A percentile compares a stretch with the other conserved stretches of the same genome.
These are phyloP conservation scores for Picus viridis DNA, from an alignment of 2,797 vertebrate genomes.

Conservation along the genomic window DNA sequence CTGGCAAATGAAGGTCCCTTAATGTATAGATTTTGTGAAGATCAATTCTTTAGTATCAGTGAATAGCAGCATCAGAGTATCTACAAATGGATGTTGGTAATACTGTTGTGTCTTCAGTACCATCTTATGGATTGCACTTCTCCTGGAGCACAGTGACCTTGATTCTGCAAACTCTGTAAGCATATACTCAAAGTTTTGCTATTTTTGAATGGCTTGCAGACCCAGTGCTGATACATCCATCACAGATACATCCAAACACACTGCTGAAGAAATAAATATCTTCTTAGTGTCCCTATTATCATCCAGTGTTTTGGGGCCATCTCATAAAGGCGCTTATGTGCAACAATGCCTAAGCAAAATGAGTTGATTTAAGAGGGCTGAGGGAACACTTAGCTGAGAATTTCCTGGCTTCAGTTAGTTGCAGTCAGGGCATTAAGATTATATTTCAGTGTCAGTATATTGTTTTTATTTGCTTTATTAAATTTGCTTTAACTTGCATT, in stretches of 20 bases:
- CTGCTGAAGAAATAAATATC: slow-evolving; percentile 59
- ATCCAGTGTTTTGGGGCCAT: slow-evolving; percentile 63
- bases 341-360: slow-evolving; percentile 66
- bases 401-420: slow-evolving; percentile 63
- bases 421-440: slow-evolving; percentile 37
- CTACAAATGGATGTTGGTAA: not conserved
- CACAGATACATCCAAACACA: slow-evolving; percentile 13
- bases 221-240: not conserved
- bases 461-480: slow-evolving; percentile 72
- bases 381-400: slow-evolving; percentile 61
- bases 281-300: slow-evolving; percentile 52
- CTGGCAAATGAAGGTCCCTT: not conserved
- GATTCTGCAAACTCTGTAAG: not conserved
- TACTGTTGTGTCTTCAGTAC: not conserved
- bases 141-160: not conserved
- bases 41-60: not conserved
- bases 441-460: slow-evolving; percentile 64
- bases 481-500: slow-evolving; percentile 71
- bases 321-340: slow-evolving; percentile 62
- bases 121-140: not conserved
- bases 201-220: not conserved
- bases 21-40: not conserved
- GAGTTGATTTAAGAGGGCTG: slow-evolving; percentile 63
- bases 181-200: not conserved
- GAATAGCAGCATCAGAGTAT: not conserved